Evolutionary conservation across 2,113 vertebrate species (phyloP).

Genomic region (Syrrhaptes paradoxus): DNA sequence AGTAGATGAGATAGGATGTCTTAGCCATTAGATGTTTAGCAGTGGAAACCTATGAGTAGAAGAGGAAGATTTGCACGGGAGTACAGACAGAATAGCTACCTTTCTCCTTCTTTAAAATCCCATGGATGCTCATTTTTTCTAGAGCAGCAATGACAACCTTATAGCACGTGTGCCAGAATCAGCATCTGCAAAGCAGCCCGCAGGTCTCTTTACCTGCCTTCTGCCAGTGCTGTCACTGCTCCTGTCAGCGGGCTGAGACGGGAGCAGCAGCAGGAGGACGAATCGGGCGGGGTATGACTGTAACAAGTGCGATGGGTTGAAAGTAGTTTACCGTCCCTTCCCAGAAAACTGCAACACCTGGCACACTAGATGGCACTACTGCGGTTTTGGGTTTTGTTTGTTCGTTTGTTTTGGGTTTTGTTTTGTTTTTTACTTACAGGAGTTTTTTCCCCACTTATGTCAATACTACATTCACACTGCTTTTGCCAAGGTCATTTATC

Average conservation of each 20-base stretch:
- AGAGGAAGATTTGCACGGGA: not conserved
- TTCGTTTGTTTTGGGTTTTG: no score
- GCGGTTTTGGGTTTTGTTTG: not conserved
- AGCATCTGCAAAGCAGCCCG: conserved; percentile 36
- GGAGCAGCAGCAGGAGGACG: not conserved
- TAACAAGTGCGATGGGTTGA: not conserved
- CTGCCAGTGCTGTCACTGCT: not conserved
- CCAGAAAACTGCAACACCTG: not conserved
- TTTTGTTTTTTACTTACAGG: not conserved
- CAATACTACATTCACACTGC: not conserved
- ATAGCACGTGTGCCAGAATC: conserved; percentile 20
- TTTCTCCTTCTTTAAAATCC: not conserved
- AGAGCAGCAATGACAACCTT: not conserved
- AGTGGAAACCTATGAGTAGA: not conserved
- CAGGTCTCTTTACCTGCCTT: conserved; percentile 5
- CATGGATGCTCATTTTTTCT: not conserved
- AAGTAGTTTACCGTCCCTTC: not conserved
- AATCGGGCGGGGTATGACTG: not conserved
- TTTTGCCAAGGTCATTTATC: not conserved
- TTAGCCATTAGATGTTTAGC: not conserved
- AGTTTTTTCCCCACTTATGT: not conserved
- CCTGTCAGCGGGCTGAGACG: not conserved
- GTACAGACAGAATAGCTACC: not conserved
- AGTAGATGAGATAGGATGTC: not conserved
- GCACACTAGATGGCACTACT: conserved; percentile 76